Conservation (phyloP, 2,113 vertebrate species). For the Pluvialis apricaria region DNA sequence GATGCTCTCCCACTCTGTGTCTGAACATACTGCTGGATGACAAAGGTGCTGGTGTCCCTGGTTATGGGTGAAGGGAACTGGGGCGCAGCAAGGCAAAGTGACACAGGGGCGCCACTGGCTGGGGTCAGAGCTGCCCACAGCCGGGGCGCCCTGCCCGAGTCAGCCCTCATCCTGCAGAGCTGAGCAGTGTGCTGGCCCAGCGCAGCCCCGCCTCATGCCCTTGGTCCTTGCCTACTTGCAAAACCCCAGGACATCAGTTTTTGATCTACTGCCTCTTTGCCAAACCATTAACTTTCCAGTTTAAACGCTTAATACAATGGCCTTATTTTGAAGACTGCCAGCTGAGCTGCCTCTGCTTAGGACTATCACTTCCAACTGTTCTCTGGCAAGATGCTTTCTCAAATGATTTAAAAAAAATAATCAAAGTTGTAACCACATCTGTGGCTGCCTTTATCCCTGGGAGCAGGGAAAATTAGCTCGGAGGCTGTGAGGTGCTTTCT, state of each 20-base stretch:
- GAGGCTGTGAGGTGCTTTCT: conserved; percentile 3
- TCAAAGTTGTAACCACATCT: conserved; percentile 36
- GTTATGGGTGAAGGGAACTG: neutral
- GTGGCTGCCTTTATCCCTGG: neutral
- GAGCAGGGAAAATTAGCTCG: neutral
- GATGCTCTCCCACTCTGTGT: fast-evolving
- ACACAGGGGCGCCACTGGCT: fast-evolving
- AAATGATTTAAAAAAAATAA: conserved; percentile 8
- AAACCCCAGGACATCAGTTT: neutral
- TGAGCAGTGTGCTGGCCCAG: neutral
- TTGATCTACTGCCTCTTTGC: neutral
- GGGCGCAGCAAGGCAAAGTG: neutral
- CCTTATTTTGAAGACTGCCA: conserved; percentile 21
- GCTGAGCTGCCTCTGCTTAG: conserved; percentile 6
- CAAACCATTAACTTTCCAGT: neutral
- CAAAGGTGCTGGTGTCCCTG: neutral
- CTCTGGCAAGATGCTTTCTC: conserved; percentile 17
- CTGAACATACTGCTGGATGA: neutral
- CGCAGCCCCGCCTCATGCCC: neutral
- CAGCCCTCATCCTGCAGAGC: neutral
- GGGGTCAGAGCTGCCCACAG: fast-evolving
- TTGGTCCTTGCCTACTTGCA: neutral
- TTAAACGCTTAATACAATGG: neutral
- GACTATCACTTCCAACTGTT: conserved; percentile 31
- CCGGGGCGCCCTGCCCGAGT: neutral